Evolutionary conservation across 2,888 invertebrate genomes (phyloP).

Genomic region (Ophion ventricosus): DNA sequence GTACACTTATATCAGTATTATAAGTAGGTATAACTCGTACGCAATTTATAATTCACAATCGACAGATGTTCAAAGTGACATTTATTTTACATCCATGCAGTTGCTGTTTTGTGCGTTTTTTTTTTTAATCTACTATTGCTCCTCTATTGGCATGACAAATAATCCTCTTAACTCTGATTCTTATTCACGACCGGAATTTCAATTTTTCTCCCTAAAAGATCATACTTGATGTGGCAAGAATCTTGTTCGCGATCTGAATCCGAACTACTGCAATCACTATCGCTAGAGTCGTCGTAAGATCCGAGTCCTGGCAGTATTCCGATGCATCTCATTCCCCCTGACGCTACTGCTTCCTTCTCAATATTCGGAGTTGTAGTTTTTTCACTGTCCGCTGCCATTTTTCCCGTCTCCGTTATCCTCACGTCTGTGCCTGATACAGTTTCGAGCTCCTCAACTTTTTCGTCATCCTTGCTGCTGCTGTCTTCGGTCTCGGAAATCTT

Average conservation of each 20-base stretch:
- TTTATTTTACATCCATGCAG: conserved; percentile 58
- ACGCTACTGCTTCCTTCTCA: conserved; percentile 57
- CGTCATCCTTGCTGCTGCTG: conserved; percentile 39
- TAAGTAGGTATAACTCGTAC: conserved; percentile 26
- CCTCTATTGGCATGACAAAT: not conserved
- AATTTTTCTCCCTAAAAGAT: conserved; percentile 83
- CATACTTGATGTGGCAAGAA: conserved; percentile 76
- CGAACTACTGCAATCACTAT: conserved; percentile 87
- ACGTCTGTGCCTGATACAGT: conserved; percentile 78
- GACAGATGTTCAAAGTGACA: conserved; percentile 51
- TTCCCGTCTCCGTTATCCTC: conserved; percentile 69
- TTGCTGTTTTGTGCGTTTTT: conserved; percentile 35
- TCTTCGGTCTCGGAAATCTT: conserved; percentile 67
- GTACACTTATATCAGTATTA: conserved; percentile 7
- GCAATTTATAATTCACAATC: conserved; percentile 41
- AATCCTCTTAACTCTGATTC: conserved; percentile 71
- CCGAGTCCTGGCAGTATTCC: conserved; percentile 94
- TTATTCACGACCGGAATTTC: conserved; percentile 74
- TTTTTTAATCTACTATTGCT: conserved; percentile 46
- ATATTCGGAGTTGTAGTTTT: conserved; percentile 66
- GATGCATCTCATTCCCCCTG: conserved; percentile 86
- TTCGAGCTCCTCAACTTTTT: conserved; percentile 81
- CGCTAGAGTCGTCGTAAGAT: conserved; percentile 89
- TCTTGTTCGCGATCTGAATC: conserved; percentile 86
- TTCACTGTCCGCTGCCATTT: conserved; percentile 42